These are phyloP conservation scores for Salminus brasiliensis DNA, from an alignment of 2,113 vertebrate genomes.

Conservation along the genomic window DNA sequence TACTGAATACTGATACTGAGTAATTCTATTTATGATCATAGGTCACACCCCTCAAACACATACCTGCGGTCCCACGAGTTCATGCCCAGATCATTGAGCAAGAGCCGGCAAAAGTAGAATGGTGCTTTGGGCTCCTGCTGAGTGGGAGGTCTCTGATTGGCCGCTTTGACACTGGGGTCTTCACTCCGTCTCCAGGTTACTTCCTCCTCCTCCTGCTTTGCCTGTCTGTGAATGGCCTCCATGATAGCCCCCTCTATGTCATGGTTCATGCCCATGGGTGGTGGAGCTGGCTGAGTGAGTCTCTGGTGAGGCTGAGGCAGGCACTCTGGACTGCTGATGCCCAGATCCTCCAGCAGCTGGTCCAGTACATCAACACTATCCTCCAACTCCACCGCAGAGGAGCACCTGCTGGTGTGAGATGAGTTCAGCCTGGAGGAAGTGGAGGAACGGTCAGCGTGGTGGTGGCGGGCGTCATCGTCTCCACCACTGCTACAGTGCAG, in stretches of 20 bases:
- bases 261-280: constrained; percentile 84
- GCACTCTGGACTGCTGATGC: constrained; percentile 90
- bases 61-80: constrained; percentile 99
- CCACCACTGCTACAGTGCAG: constrained; percentile 21
- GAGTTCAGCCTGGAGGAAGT: constrained; percentile 31
- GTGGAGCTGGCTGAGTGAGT: constrained; percentile 86
- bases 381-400: constrained; percentile 60
- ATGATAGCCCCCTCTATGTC: constrained; percentile 85
- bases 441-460: background rate
- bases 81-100: constrained; percentile 95
- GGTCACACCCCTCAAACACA: background rate
- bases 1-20: too few relatives aligned
- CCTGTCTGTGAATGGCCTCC: constrained; percentile 83
- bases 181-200: constrained; percentile 68
- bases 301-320: constrained; percentile 81
- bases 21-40: too few relatives aligned
- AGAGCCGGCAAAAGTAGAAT: constrained; percentile 94
- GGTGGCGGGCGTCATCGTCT: constrained; percentile 51
- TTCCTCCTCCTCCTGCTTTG: constrained; percentile 81
- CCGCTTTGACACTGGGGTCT: constrained; percentile 71
- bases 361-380: constrained; percentile 85
- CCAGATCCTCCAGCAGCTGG: constrained; percentile 85
- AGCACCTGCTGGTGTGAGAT: constrained; percentile 56
- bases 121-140: constrained; percentile 85
- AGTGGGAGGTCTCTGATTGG: constrained; percentile 76